phyloP scores from a whole-genome alignment of 2,888 invertebrate species.

The Euplexia lucipara region DNA sequence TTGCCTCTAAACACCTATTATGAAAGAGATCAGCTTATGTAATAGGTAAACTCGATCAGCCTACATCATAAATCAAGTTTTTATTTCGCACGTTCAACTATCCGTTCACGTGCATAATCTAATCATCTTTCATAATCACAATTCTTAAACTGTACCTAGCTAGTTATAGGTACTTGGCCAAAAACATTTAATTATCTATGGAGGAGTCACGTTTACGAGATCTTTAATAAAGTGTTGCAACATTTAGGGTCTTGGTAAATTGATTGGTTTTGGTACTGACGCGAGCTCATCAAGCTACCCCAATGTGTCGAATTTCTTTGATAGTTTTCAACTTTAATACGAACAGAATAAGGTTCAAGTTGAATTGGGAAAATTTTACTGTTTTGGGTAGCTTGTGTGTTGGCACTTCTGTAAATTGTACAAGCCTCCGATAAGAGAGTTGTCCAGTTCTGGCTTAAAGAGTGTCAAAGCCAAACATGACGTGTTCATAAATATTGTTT shows the following conservation, averaged over 20 bases:
- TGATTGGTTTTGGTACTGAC: slow-evolving; percentile 13
- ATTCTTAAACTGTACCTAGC: neutral
- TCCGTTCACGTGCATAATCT: neutral
- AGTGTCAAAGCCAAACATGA: neutral
- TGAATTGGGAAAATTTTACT: too few species aligned
- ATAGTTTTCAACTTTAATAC: too few species aligned
- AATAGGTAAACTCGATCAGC: neutral
- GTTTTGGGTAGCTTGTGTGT: too few species aligned
- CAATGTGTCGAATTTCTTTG: neutral
- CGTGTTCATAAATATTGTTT: neutral
- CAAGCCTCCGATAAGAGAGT: too few species aligned
- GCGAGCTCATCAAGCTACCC: too few species aligned
- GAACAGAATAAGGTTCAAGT: too few species aligned
- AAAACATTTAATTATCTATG: neutral
- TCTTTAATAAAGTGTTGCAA: neutral
- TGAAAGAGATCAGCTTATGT: neutral
- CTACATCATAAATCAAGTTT: slow-evolving; percentile 10
- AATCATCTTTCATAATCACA: neutral
- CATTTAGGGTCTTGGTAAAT: neutral
- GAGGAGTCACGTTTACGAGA: slow-evolving; percentile 2
- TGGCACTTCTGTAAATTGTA: too few species aligned
- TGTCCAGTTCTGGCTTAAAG: slow-evolving; percentile 10
- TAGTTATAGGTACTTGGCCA: neutral
- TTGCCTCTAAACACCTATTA: neutral
- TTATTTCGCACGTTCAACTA: slow-evolving; percentile 1